These are phyloP conservation scores for Chinchilla lanigera DNA, from an alignment of 2,113 vertebrate genomes.

Conservation along the genomic window DNA sequence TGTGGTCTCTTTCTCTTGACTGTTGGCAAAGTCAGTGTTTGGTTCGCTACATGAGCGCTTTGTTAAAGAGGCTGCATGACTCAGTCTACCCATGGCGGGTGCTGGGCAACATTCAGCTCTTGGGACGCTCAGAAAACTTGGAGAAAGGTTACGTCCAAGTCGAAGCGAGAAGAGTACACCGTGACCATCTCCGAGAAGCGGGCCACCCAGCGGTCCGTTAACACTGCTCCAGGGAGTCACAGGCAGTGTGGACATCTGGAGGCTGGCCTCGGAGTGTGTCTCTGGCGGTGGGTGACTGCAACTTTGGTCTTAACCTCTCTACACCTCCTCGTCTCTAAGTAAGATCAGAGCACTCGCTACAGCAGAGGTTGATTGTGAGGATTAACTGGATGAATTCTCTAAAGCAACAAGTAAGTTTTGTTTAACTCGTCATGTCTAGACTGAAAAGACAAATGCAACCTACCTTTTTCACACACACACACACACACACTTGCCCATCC, in stretches of 20 bases:
- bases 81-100: neutral
- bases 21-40: neutral
- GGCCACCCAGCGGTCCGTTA: neutral
- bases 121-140: slow-evolving; percentile 1
- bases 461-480: neutral
- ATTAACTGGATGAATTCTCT: neutral
- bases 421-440: neutral
- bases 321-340: neutral
- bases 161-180: neutral
- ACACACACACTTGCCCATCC: too few species aligned
- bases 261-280: neutral
- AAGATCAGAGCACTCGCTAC: neutral
- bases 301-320: neutral
- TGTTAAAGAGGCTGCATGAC: neutral
- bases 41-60: neutral
- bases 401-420: neutral
- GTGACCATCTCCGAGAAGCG: neutral
- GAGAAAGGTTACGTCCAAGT: neutral
- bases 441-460: neutral
- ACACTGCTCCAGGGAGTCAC: neutral
- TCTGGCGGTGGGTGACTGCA: neutral
- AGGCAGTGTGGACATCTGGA: neutral
- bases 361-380: neutral
- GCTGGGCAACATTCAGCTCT: neutral
- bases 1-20: neutral